Percentiles rank a stretch among this genome's conserved stretches.
Evolutionary conservation across 2,113 vertebrate genomes (phyloP).

Genomic region (Synodontis membranacea): DNA sequence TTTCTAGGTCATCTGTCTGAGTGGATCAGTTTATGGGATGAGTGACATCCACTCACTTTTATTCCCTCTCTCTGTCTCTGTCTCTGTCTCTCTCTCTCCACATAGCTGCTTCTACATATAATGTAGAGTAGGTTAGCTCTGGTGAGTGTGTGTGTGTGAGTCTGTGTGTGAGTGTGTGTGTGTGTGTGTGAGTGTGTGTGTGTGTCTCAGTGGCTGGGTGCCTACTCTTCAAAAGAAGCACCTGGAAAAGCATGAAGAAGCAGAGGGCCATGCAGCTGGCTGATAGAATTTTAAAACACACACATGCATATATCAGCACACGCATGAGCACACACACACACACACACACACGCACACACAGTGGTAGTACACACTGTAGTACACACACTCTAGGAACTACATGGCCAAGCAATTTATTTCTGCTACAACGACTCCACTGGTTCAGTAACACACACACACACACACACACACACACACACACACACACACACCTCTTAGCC

Average conservation of each 20-base stretch:
- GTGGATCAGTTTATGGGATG: conserved; percentile 2
- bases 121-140: background rate
- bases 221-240: conserved; percentile 61
- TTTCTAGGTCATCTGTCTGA: conserved; percentile 49
- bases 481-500: background rate
- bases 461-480: conserved; percentile 12
- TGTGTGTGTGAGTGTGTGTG: conserved; percentile 24
- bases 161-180: background rate
- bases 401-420: conserved; percentile 10
- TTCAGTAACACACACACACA: conserved; percentile 36
- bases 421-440: background rate
- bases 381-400: background rate
- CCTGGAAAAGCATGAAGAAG: conserved; percentile 64
- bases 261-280: conserved; percentile 50
- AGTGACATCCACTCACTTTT: conserved; percentile 23
- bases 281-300: conserved; percentile 46
- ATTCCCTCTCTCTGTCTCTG: background rate
- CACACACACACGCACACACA: background rate
- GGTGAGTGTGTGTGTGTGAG: background rate
- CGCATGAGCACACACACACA: conserved; percentile 22
- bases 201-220: conserved; percentile 26
- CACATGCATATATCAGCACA: conserved; percentile 16
- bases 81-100: conserved; percentile 4
- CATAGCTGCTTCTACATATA: background rate
- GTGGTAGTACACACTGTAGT: background rate